These are phyloP conservation scores for Ennomos quercinarius DNA, from an alignment of 2,888 invertebrate species.

Conservation along the genomic window DNA sequence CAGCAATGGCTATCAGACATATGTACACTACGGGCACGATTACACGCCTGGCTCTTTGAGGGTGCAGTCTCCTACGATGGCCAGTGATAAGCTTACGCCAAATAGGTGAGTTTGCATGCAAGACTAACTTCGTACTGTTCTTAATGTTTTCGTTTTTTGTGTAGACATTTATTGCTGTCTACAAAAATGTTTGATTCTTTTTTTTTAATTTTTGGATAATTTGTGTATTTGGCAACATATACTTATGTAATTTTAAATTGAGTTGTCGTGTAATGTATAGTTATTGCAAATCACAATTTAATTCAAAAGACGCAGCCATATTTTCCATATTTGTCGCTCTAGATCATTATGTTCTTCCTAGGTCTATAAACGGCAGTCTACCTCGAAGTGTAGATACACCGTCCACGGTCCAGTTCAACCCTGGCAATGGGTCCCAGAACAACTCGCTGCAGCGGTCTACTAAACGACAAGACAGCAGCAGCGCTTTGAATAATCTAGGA, in stretches of 20 bases:
- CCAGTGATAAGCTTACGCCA: constrained; percentile 75
- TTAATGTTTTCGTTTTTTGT: not conserved
- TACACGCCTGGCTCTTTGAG: constrained; percentile 93
- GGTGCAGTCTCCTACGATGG: constrained; percentile 83
- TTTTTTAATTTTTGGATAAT: too few relatives aligned
- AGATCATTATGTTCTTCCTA: constrained; percentile 31
- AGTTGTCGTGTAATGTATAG: too few relatives aligned
- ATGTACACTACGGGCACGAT: constrained; percentile 95
- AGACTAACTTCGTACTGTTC: not conserved
- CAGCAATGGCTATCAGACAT: constrained; percentile 94
- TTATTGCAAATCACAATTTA: too few relatives aligned
- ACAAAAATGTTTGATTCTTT: too few relatives aligned
- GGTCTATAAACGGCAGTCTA: constrained; percentile 77
- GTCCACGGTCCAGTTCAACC: constrained; percentile 72
- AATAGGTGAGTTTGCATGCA: constrained; percentile 64
- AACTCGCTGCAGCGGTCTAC: constrained; percentile 72
- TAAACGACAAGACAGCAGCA: constrained; percentile 75
- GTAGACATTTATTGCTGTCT: too few relatives aligned
- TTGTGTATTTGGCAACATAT: too few relatives aligned
- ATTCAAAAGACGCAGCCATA: too few relatives aligned
- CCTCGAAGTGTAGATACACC: constrained; percentile 76
- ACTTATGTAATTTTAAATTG: too few relatives aligned
- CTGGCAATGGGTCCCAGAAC: constrained; percentile 70
- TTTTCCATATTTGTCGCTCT: too few relatives aligned
- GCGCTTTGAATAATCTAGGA: constrained; percentile 72